Evolutionary conservation across 2,113 vertebrate species (phyloP).

Genomic region (Larimichthys crocea): DNA sequence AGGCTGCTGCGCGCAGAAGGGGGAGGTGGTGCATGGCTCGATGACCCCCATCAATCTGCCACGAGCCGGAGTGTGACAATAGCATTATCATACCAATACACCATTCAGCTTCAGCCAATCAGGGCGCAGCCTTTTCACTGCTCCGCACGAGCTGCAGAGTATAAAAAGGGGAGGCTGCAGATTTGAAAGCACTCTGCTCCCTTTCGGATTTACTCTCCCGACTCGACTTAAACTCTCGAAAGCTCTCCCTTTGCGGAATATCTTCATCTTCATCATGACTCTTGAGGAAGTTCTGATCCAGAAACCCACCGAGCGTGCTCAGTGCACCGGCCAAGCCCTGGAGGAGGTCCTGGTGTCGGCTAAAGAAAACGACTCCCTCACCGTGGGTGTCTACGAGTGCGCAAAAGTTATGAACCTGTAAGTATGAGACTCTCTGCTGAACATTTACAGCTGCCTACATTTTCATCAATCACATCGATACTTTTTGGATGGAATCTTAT

Average conservation of each 20-base stretch:
- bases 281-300: constrained; percentile 79
- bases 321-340: constrained; percentile 88
- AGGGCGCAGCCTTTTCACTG: constrained; percentile 65
- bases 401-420: constrained; percentile 98
- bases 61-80: constrained; percentile 84
- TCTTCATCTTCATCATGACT: constrained; percentile 80
- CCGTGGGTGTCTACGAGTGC: constrained; percentile 95
- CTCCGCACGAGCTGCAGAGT: constrained; percentile 65
- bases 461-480: accelerated
- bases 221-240: not conserved
- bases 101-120: constrained; percentile 78
- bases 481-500: constrained; percentile 13
- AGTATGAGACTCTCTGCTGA: constrained; percentile 78
- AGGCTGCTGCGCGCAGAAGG: constrained; percentile 26
- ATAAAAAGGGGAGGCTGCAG: constrained; percentile 65
- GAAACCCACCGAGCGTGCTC: constrained; percentile 80
- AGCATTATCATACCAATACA: constrained; percentile 85
- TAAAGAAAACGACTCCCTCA: constrained; percentile 91
- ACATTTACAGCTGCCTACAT: too few relatives aligned
- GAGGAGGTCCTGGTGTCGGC: constrained; percentile 90
- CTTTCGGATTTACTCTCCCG: constrained; percentile 44
- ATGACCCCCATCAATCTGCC: constrained; percentile 85
- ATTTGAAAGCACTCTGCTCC: constrained; percentile 38
- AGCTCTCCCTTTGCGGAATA: constrained; percentile 60
- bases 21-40: constrained; percentile 45